Evolutionary conservation across 2,888 invertebrate species (phyloP).

Genomic region (Apocheima hispidaria): DNA sequence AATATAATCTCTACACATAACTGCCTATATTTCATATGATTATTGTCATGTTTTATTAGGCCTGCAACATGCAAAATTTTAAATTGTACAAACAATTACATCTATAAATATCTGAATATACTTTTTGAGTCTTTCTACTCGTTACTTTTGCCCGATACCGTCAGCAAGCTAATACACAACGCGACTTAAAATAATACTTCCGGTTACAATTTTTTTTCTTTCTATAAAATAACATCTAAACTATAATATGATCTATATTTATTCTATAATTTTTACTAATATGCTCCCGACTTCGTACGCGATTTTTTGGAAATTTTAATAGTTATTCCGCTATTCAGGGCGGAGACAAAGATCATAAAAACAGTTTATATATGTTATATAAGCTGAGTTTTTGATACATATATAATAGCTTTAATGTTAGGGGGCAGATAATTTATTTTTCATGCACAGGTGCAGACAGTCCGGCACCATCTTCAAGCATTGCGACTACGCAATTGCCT

Average conservation of each 20-base stretch:
- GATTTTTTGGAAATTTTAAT: no score
- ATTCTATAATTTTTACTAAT: no score
- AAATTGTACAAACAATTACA: constrained; percentile 20
- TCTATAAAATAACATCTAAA: no score
- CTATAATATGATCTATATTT: no score
- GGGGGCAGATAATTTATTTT: constrained; percentile 50
- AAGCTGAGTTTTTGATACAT: no score
- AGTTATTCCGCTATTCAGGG: no score
- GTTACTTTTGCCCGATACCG: constrained; percentile 19
- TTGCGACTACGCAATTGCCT: constrained; percentile 58
- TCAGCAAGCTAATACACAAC: constrained; percentile 20
- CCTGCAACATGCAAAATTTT: constrained; percentile 8
- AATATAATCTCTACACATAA: constrained; percentile 1
- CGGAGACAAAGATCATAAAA: no score
- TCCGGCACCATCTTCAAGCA: constrained; percentile 67
- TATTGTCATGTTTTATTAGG: constrained; percentile 1
- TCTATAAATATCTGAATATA: constrained; percentile 17
- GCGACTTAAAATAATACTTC: constrained; percentile 19
- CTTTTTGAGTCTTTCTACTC: constrained; percentile 20
- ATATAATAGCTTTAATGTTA: constrained; percentile 3
- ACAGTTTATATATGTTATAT: no score
- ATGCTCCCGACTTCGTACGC: no score
- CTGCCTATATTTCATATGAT: constrained; percentile 12
- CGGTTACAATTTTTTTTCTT: no score
- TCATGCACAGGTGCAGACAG: constrained; percentile 73